Conservation (phyloP, 2,888 invertebrate species). For the Pristionchus entomophagus region DNA sequence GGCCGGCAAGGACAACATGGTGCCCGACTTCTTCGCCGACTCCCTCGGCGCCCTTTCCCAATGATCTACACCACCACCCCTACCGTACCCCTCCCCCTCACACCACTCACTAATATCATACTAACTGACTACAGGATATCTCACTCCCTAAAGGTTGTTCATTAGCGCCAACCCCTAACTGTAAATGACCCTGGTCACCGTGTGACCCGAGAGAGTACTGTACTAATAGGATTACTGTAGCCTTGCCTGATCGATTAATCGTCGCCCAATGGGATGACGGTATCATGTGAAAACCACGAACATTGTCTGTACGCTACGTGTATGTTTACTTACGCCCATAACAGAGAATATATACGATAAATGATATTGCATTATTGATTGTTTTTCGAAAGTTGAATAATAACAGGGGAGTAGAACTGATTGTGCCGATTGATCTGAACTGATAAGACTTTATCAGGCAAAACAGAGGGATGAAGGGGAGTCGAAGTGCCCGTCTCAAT, state of each 20-base stretch:
- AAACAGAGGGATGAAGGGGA: neutral
- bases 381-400: neutral
- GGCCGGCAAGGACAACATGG: constrained; percentile 62
- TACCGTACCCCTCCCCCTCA: neutral
- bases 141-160: no score
- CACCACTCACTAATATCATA: neutral
- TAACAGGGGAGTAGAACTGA: neutral
- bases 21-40: constrained; percentile 72
- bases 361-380: neutral
- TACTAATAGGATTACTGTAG: neutral
- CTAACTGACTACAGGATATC: neutral
- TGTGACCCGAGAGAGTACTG: neutral
- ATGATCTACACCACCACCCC: neutral
- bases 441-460: neutral
- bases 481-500: neutral
- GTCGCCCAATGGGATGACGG: neutral
- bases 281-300: neutral
- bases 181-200: neutral
- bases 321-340: constrained; percentile 2
- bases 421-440: neutral
- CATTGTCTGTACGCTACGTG: constrained; percentile 23
- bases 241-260: neutral
- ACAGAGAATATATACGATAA: neutral
- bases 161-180: neutral
- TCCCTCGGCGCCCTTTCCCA: constrained; percentile 65